Conservation (phyloP, 1,140 invertebrate genomes). For the Drosophila lacteicornis region DNA sequence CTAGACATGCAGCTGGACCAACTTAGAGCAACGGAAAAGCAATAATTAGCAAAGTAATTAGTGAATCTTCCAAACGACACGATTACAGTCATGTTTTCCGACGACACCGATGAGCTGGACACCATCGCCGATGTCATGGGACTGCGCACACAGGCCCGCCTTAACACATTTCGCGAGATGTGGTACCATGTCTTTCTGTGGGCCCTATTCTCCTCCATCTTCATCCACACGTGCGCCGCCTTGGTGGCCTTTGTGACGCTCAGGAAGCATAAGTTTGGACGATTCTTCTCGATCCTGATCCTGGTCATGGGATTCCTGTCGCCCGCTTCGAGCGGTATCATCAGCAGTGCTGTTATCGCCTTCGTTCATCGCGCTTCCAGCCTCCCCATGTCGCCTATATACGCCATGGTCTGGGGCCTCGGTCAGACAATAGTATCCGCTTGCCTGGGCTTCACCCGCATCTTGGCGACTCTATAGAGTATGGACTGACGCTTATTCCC, state of each 20-base stretch:
- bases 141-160: slow-evolving; percentile 86
- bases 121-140: slow-evolving; percentile 88
- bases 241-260: slow-evolving; percentile 95
- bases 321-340: slow-evolving; percentile 93
- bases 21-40: slow-evolving; percentile 57
- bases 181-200: slow-evolving; percentile 96
- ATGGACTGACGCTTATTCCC: slow-evolving; percentile 40
- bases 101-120: slow-evolving; percentile 87
- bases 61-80: slow-evolving; percentile 13
- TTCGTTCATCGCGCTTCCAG: slow-evolving; percentile 96
- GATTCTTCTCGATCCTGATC: slow-evolving; percentile 95
- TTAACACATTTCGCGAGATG: slow-evolving; percentile 93
- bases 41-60: slow-evolving; percentile 58
- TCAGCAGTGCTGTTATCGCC: slow-evolving; percentile 96
- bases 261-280: slow-evolving; percentile 96
- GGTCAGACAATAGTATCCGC: slow-evolving; percentile 95
- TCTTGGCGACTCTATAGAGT: slow-evolving; percentile 92
- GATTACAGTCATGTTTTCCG: slow-evolving; percentile 85
- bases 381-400: slow-evolving; percentile 94
- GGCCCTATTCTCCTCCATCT: slow-evolving; percentile 96
- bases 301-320: slow-evolving; percentile 94
- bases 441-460: slow-evolving; percentile 95
- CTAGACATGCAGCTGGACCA: slow-evolving; percentile 15
- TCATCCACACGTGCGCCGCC: slow-evolving; percentile 96
- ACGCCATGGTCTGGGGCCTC: slow-evolving; percentile 96